phyloP scores from a whole-genome alignment of 2,113 vertebrate genomes.

The Mormyrus iriodes region DNA sequence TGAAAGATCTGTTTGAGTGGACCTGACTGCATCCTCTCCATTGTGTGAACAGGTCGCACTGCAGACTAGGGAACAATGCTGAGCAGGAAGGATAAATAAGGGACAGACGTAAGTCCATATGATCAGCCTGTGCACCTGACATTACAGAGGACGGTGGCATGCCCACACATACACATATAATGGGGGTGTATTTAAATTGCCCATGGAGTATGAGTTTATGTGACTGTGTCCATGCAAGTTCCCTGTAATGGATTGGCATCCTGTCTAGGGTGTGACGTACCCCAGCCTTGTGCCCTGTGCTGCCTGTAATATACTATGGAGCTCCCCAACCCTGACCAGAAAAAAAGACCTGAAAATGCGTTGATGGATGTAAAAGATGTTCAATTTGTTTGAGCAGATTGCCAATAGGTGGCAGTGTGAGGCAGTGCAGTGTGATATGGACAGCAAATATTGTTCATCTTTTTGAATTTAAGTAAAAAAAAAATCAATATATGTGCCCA shows the following conservation, averaged over 20 bases:
- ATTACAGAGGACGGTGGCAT: neutral
- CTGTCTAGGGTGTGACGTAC: neutral
- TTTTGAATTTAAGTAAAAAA: neutral
- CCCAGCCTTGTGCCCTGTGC: neutral
- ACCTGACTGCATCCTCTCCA: constrained; percentile 47
- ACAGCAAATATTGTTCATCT: neutral
- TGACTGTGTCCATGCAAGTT: neutral
- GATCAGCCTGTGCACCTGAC: neutral
- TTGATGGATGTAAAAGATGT: neutral
- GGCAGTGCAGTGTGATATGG: neutral
- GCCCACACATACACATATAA: neutral
- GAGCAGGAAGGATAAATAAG: constrained; percentile 37
- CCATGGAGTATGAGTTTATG: neutral
- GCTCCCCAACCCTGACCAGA: neutral
- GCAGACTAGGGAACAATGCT: constrained; percentile 48
- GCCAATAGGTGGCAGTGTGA: constrained; percentile 11
- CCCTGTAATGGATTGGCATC: neutral
- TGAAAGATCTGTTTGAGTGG: constrained; percentile 51
- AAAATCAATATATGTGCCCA: too few relatives aligned
- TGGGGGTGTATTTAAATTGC: neutral
- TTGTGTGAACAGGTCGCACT: constrained; percentile 43
- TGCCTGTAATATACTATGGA: neutral
- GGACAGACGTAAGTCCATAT: neutral
- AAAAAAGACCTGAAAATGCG: neutral
- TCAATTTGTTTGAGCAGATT: neutral